phyloP scores from a whole-genome alignment of 2,113 vertebrate genomes.

The Serinus canaria region DNA sequence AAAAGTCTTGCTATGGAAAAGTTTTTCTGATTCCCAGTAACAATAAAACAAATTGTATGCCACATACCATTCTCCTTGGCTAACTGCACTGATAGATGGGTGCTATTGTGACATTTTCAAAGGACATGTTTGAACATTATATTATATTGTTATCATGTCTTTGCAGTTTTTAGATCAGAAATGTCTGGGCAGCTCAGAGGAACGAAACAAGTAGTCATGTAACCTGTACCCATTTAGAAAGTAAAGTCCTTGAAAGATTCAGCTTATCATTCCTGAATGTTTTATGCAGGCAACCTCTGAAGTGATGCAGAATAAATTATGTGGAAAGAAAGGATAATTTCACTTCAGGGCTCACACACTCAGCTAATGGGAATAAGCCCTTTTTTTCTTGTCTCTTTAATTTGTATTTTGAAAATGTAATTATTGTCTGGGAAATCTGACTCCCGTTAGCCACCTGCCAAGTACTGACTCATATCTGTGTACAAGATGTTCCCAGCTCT shows the following conservation, averaged over 20 bases:
- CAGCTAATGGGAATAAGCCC: not conserved
- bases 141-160: not conserved
- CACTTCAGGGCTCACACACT: not conserved
- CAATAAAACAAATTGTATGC: not conserved
- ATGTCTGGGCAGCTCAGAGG: not conserved
- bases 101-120: not conserved
- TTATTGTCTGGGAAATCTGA: conserved; percentile 57
- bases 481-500: conserved; percentile 42
- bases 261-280: not conserved
- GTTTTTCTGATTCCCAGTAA: not conserved
- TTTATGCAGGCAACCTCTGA: not conserved
- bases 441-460: conserved; percentile 17
- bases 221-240: not conserved
- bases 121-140: not conserved
- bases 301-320: not conserved
- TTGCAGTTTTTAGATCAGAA: not conserved
- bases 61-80: not conserved
- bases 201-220: not conserved
- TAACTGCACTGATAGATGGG: not conserved
- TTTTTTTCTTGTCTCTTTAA: not conserved
- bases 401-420: not conserved
- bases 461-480: conserved; percentile 50
- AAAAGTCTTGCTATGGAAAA: not conserved
- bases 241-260: not conserved
- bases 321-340: not conserved